Base-by-base conservation (phyloP, 2,888 invertebrate species). In the Meiosimyza platycephala region DNA sequence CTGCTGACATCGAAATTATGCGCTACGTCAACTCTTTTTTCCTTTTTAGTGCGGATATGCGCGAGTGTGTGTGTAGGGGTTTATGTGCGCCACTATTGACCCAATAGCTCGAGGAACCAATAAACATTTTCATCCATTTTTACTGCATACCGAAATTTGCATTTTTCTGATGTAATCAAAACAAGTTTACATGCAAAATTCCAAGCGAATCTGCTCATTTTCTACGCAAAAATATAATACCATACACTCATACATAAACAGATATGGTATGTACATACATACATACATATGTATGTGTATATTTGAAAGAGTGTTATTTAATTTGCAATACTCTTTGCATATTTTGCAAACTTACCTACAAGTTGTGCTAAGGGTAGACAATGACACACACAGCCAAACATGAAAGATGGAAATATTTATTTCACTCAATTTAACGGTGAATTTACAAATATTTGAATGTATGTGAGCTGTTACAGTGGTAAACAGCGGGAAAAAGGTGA, bases 191-290 rank as follows among this genome's bases (percentile, higher is more conserved):
- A 64, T 28, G 28, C 12, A 28, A 63, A 63, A n/a, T 7, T 12
- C n/a, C 33, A 16, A 16, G 52, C 51, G 28, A 5, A 50, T 51
- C 13, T 51, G 51, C 52, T 65, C 65, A 77, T 72, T 64, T 71
- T 51, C 18, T 74, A 76, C 55, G 55, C 67, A 76, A 70, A 55
- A 69, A 62, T 65, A 66, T 66, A 63, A 73, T 70, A 70, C 74
- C 74, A 67, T 15, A 63, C n/a, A 63, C n/a, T 11, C 6, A 18
- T 2, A 65, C 59, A 40, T 40, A 64, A 50, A 64, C 50, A 50
- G 9, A 16, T 50, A 65, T n/a, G 3, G 52, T 15, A 28, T 52
- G 52, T 65, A 28, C 5, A 6, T 51, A 22, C 1, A 22, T 22
- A 2, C 22, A 22, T 22, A n/a, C n/a, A n/a, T n/a, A 64, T 28